Percentiles rank a stretch among this genome's conserved stretches.
These are phyloP conservation scores for Caenorhabditis tropicalis DNA, from an alignment of 1,140 invertebrate species.

Conservation along the genomic window DNA sequence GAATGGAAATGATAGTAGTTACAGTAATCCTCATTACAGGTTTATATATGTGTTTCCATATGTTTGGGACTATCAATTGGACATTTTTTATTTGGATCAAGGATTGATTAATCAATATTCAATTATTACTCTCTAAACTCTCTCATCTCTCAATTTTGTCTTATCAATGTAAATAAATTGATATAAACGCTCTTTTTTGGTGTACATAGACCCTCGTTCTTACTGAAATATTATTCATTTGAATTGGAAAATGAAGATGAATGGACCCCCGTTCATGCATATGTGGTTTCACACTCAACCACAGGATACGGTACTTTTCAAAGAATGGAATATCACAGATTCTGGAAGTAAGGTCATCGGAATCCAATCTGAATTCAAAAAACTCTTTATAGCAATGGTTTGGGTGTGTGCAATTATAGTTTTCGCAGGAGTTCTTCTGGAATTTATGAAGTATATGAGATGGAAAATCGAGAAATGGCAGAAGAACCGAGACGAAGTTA, in stretches of 20 bases:
- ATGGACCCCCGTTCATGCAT: constrained; percentile 41
- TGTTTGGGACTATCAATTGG: neutral
- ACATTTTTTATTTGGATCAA: neutral
- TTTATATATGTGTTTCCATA: neutral
- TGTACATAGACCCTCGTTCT: neutral
- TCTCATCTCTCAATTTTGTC: neutral
- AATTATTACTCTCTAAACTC: neutral
- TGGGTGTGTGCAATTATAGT: constrained; percentile 38
- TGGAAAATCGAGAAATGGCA: constrained; percentile 49
- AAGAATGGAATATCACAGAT: constrained; percentile 46
- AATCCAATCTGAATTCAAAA: neutral
- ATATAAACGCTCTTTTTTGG: neutral
- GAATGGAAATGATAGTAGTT: too few species aligned
- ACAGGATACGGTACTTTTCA: constrained; percentile 52
- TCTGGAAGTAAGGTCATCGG: constrained; percentile 42
- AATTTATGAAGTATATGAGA: constrained; percentile 49
- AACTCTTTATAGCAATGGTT: constrained; percentile 43
- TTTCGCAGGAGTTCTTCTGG: constrained; percentile 18
- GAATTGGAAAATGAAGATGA: neutral
- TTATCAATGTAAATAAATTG: neutral
- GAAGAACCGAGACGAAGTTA: neutral
- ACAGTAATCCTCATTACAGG: neutral
- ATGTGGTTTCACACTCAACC: constrained; percentile 51
- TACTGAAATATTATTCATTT: too few species aligned
- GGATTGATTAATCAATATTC: neutral